Base-by-base conservation (phyloP, 2,797 vertebrate genomes). In the Tragelaphus oryx region DNA sequence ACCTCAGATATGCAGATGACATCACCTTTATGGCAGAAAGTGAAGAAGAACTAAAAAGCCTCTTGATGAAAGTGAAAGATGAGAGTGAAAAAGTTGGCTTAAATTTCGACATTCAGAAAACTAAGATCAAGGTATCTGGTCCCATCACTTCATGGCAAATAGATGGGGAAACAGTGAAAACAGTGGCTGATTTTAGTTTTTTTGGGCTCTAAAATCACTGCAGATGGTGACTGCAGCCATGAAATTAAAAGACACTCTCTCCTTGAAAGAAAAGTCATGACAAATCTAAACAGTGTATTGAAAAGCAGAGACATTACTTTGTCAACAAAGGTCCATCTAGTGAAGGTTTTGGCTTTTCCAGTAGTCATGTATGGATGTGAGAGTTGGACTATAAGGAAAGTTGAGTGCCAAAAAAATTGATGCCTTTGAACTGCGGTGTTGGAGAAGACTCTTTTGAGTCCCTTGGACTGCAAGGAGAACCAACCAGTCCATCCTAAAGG, bases 91-190 rank as follows among this genome's bases (percentile, higher is more conserved):
- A 33, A 65, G 17, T 33, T 65, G 17, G n/a, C 62, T 5, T 65
- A 65, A 65, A 33, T 16, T 8, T 65, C 8, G 33, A 33, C 16
- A 65, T 65, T 33, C 2, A 10, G 62, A 65, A 33, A 65, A 65
- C n/a, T 10, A 65, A 18, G 62, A 65, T 65, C 30, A 17, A 8
- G 60, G 60, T 8, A n/a, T 8, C 30, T 0, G 1, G 30, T n/a
- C 30, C 60, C 60, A 62, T 62, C n/a, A 65, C 17, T 65, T 33
- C 62, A 65, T 33, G n/a, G 4, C 6, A 65, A 33, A 33, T 33
- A 33, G n/a, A 65, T 65, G n/a, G n/a, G n/a, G 8, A 65, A 65
- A 65, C 60, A 62, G 28, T 62, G 30, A 14, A n/a, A 62, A 62
- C 30, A 62, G 60, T 33, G 62, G 62, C 16, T 65, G 62, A 65